Base-by-base conservation (phyloP, 2,797 vertebrate genomes). In the Synanceia verrucosa region DNA sequence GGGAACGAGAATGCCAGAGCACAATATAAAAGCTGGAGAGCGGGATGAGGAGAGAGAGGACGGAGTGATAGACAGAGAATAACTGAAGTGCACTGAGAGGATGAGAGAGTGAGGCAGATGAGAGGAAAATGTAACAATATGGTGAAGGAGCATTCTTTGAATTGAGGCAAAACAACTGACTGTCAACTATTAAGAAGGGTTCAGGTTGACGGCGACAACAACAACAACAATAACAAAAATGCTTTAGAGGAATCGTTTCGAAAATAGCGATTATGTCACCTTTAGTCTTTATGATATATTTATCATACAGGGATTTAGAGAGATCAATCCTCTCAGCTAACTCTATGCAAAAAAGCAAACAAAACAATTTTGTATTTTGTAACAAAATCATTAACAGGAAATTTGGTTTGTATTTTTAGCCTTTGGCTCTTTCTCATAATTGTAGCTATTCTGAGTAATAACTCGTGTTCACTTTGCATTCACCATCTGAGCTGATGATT, bases 1-100 rank as follows among this genome's bases (percentile, higher is more conserved):
- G 69, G 77, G 83, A 86, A 89, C 75, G 56, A 76, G 82, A 85
- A 77, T 28, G 51, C 51, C 70, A 18, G 60, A 48, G 73, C 56
- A 65, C 59, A 79, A 70, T 26, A 53, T 12, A 44, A 57, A 66
- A 57, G 64, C 52, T 61, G 65, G 33, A 65, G 71, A 79, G 70
- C 24, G 62, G 65, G 66, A 73, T n/a, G 59, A 68, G 41, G 58
- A 59, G 67, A 57, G 14, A 16, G 55, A 72, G 70, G 68, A 76
- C 16, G 48, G 56, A 11, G 66, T 43, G 73, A 81, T 46, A 57
- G 53, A 84, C 37, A 60, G 56, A 60, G 53, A 82, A 70, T 16
- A 79, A 56, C 46, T 72, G 41, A 73, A 59, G 53, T 51, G 83
- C 37, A 53, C 19, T 24, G 19, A 77, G 57, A 79, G 59, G 65